Conservation (phyloP, 2,113 vertebrate genomes). For the Galemys pyrenaicus region DNA sequence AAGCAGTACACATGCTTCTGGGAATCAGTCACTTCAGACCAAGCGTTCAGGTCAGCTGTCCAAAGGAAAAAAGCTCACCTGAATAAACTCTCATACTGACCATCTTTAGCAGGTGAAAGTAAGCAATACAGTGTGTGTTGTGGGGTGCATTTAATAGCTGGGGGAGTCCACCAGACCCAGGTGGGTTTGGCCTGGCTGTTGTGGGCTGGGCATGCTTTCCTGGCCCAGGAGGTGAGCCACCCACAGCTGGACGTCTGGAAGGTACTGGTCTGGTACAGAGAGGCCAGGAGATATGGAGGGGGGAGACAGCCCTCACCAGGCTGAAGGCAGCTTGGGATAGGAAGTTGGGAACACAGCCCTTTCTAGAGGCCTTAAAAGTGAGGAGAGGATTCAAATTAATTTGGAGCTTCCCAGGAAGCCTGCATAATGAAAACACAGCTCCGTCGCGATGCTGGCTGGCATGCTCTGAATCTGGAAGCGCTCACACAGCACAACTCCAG, state of each 20-base stretch:
- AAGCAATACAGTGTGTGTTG: neutral
- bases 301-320: neutral
- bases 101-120: neutral
- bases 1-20: neutral
- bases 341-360: slow-evolving; percentile 73
- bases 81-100: slow-evolving; percentile 7
- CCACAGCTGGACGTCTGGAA: slow-evolving; percentile 29
- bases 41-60: neutral
- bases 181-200: neutral
- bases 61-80: neutral
- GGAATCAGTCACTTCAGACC: neutral
- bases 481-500: slow-evolving; percentile 71
- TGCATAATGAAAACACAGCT: slow-evolving; percentile 84
- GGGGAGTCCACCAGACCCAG: neutral
- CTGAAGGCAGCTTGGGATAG: slow-evolving; percentile 57
- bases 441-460: slow-evolving; percentile 78
- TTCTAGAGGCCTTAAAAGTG: slow-evolving; percentile 82
- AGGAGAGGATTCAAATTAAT: slow-evolving; percentile 85
- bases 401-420: slow-evolving; percentile 84
- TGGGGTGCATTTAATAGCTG: neutral
- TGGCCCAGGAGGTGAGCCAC: slow-evolving; percentile 3
- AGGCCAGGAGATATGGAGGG: neutral
- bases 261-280: neutral
- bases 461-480: slow-evolving; percentile 74
- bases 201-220: neutral